Evolutionary conservation across 2,888 invertebrate genomes (phyloP), one percentile per base, ranked within the genome.

Genomic region (Hemaris fuciformis): DNA sequence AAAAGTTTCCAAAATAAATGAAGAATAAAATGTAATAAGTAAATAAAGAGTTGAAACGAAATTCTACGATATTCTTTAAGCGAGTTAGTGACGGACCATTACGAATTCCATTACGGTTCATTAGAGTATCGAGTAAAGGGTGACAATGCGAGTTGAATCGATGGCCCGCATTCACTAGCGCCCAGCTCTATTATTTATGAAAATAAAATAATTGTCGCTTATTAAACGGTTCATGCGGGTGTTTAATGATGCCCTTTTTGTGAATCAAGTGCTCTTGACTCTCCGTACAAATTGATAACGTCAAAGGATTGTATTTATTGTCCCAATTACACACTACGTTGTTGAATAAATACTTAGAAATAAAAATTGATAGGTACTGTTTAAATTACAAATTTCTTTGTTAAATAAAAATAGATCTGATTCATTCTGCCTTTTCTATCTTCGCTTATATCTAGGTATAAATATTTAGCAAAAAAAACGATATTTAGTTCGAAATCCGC

Each of bases 161-260:
- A 84, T 77, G 77, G 79, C 91, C 91, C 91, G 91, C 91, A 91
- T 91, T 83, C 73, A 68, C 69, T 74, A 68, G 64, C n/a, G n/a
- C 66, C 69, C 67, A 64, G 66, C 67, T 73, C 75, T 84, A 84
- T 88, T 83, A 84, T 85, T 81, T 87, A 88, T 85, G 79, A 87
- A 89, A 88, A 90, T 87, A 88, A 86, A 86, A 89, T 91, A 89
- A 90, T 90, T 87, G 87, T 80, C 79, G 74, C 81, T 84, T 88
- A 90, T 89, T 90, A 88, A 85, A 84, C 75, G 80, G 66, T 74
- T 64, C 68, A 90, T 90, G 91, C 91, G 91, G 90, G 91, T 84
- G 77, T 74, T 79, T 75, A 74, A 72, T 77, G 78, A 20, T 22
- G 77, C 70, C 72, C 72, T 67, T 78, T 81, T 83, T 81, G 80